Percentiles rank a stretch among this genome's conserved stretches.
Evolutionary conservation across 2,797 vertebrate species (phyloP).

Genomic region (Columba guinea): DNA sequence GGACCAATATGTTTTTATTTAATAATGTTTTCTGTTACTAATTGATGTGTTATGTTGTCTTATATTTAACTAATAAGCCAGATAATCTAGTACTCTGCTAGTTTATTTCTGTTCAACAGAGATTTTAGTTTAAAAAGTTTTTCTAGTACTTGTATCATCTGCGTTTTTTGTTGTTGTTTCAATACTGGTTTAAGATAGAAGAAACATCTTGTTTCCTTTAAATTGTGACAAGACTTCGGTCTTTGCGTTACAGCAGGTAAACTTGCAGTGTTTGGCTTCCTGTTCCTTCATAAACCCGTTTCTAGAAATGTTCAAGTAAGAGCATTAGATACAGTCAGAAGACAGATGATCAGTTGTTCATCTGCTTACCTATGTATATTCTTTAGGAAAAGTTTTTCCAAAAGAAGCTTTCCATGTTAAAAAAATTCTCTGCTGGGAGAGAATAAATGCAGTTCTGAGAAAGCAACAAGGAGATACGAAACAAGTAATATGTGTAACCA

Average conservation of each 20-base stretch:
- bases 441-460: not conserved
- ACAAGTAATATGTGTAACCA: conserved; percentile 9
- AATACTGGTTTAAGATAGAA: not conserved
- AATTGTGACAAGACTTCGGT: not conserved
- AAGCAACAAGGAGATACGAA: not conserved
- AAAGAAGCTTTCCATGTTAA: not conserved
- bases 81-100: not conserved
- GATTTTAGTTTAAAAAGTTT: not conserved
- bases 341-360: not conserved
- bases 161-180: not conserved
- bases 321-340: not conserved
- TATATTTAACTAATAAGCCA: not conserved
- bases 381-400: not conserved
- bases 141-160: not conserved
- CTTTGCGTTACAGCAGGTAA: not conserved
- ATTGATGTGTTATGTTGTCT: not conserved
- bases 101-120: not conserved
- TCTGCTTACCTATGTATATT: not conserved
- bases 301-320: not conserved
- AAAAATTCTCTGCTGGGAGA: not conserved
- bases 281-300: not conserved
- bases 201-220: not conserved
- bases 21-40: not conserved
- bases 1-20: not conserved
- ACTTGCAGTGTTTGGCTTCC: not conserved